Conservation (phyloP, 2,797 vertebrate genomes). For the Trematomus bernacchii region DNA sequence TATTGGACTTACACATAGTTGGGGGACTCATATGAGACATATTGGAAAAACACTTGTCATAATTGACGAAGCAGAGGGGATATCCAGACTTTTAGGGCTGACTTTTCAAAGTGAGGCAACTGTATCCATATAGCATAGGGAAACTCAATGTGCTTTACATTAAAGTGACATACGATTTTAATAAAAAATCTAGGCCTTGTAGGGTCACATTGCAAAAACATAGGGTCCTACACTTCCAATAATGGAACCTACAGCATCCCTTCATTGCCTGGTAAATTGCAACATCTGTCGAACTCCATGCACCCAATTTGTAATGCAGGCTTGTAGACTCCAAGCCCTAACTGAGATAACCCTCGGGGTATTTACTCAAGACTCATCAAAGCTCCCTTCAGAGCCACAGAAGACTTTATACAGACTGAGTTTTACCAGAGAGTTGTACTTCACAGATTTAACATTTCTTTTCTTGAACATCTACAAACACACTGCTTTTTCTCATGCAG, state of each 20-base stretch:
- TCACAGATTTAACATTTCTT: not conserved
- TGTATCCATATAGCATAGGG: not conserved
- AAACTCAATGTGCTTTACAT: not conserved
- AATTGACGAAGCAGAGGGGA: constrained; percentile 2
- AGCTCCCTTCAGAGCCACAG: constrained; percentile 20
- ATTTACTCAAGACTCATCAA: constrained; percentile 22
- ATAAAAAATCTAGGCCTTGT: not conserved
- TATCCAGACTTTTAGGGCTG: not conserved
- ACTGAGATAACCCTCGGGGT: constrained; percentile 30
- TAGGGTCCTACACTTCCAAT: not conserved
- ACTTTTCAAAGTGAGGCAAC: not conserved
- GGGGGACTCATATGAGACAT: not conserved
- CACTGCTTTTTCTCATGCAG: not conserved
- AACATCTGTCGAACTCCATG: constrained; percentile 13
- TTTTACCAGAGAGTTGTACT: not conserved
- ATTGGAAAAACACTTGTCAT: not conserved
- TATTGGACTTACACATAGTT: not conserved
- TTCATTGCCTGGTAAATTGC: not conserved
- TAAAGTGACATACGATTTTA: not conserved
- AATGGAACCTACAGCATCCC: not conserved
- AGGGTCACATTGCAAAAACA: not conserved
- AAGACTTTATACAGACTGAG: constrained; percentile 3
- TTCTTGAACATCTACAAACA: not conserved
- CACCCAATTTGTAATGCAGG: constrained; percentile 1
- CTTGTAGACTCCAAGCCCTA: not conserved